These are phyloP conservation scores for Erannis defoliaria DNA, from an alignment of 2,888 invertebrate species.

Conservation along the genomic window DNA sequence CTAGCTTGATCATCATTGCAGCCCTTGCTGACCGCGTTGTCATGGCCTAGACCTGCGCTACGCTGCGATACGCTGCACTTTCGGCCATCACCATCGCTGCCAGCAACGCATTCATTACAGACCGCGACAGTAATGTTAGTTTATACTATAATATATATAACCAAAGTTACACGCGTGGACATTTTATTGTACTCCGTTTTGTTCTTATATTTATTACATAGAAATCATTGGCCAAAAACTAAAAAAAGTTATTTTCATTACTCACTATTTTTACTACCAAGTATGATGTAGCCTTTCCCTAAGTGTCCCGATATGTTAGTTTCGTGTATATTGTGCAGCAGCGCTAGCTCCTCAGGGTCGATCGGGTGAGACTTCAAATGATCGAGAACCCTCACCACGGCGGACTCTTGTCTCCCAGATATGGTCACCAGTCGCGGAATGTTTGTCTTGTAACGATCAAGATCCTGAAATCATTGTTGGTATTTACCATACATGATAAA, in stretches of 20 bases:
- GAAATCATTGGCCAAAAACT: no score
- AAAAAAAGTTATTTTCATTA: not conserved
- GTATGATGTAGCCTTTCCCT: constrained; percentile 86
- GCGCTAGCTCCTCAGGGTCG: constrained; percentile 78
- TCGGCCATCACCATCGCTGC: no score
- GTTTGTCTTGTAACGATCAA: constrained; percentile 50
- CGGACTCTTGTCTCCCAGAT: constrained; percentile 85
- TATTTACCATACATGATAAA: not conserved
- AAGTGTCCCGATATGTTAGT: constrained; percentile 82
- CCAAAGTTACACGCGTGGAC: no score
- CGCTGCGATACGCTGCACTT: no score
- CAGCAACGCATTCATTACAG: no score
- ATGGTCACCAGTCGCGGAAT: constrained; percentile 82
- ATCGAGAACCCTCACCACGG: constrained; percentile 61
- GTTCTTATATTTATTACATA: no score
- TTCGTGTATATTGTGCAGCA: constrained; percentile 77
- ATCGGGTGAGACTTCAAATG: constrained; percentile 55
- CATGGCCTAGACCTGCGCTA: no score
- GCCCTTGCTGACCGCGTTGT: no score
- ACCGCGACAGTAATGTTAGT: no score
- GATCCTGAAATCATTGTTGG: constrained; percentile 30
- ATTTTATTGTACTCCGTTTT: no score
- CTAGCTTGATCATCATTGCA: no score
- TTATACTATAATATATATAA: no score
- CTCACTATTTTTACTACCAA: constrained; percentile 63